Evolutionary conservation across 2,888 invertebrate species (phyloP), one percentile per base, ranked within the genome.

Genomic region (Drosophila limbata): DNA sequence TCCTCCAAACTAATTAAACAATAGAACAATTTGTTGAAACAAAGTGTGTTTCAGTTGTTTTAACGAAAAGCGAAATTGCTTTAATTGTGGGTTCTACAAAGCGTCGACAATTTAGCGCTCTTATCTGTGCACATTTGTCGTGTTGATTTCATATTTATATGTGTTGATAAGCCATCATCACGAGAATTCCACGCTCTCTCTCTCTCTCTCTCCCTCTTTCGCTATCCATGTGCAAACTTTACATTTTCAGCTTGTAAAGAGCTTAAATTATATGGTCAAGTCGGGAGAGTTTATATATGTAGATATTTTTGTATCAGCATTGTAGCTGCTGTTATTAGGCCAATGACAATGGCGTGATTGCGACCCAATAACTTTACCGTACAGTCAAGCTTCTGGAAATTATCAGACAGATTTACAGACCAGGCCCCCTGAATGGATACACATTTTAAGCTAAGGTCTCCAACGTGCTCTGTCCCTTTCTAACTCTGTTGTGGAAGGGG

Each of bases 311-410:
- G 53, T 64, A 42, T 64, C 63, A 59, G 51, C 60, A 28, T 45
- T 56, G 25, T 31, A 6, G 35, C 37, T 35, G 52, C 56, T 63
- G 70, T 74, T 74, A 81, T 84, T 82, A 69, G 85, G 69, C 50
- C 73, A 73, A 79, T 74, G 79, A 17, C 63, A 77, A 59, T 78
- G 76, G 82, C 83, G 82, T 84, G 84, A 69, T 77, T 74, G 74
- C 10, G 45, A 10, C 48, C 5, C 35, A 44, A 33, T 48, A 65
- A 37, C 11, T 28, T 51, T 61, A 11, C 47, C 4, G n/a, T 35
- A 19, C 17, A 40, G 15, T 33, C 39, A 31, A 13, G 35, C 42
- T 59, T 10, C 28, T 19, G n/a, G 17, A 37, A 42, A 11, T 42
- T 21, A 9, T 42, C 19, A 13, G 11, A 28, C 17, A 15, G 28